Evolutionary conservation across 2,797 vertebrate species (phyloP).

Genomic region (Rhinatrema bivittatum): DNA sequence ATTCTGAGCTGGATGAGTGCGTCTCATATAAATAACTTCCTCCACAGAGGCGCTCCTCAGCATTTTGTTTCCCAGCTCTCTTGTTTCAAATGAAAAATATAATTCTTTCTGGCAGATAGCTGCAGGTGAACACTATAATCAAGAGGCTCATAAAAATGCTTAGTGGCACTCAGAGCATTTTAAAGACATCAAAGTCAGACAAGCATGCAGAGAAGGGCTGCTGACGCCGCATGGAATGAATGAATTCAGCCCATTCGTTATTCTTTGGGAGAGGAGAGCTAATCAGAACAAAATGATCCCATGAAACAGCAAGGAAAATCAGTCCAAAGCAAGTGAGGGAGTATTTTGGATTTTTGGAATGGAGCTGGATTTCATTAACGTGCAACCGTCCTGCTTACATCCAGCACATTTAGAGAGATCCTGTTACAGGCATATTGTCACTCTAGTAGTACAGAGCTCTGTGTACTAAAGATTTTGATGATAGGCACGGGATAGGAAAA

Average conservation of each 20-base stretch:
- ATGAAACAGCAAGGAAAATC: neutral
- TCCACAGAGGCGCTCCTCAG: neutral
- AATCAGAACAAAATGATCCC: neutral
- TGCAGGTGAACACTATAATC: constrained; percentile 1
- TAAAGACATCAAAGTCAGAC: neutral
- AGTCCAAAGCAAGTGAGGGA: neutral
- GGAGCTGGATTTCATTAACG: neutral
- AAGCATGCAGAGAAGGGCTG: neutral
- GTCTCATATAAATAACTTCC: neutral
- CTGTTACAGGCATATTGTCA: too few species aligned
- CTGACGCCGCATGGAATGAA: neutral
- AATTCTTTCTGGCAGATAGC: constrained; percentile 3
- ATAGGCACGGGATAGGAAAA: too few species aligned
- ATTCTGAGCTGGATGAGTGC: neutral
- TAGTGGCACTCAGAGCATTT: neutral
- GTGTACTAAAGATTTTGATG: too few species aligned
- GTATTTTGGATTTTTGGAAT: neutral
- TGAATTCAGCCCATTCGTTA: neutral
- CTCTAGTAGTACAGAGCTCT: too few species aligned
- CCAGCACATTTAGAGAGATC: too few species aligned
- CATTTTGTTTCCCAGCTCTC: neutral
- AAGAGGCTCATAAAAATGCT: constrained; percentile 7
- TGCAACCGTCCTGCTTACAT: too few species aligned
- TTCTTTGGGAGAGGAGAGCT: neutral
- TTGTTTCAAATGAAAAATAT: constrained; percentile 4